phyloP scores from a whole-genome alignment of 2,888 invertebrate species.

The Choristoneura rosaceana region DNA sequence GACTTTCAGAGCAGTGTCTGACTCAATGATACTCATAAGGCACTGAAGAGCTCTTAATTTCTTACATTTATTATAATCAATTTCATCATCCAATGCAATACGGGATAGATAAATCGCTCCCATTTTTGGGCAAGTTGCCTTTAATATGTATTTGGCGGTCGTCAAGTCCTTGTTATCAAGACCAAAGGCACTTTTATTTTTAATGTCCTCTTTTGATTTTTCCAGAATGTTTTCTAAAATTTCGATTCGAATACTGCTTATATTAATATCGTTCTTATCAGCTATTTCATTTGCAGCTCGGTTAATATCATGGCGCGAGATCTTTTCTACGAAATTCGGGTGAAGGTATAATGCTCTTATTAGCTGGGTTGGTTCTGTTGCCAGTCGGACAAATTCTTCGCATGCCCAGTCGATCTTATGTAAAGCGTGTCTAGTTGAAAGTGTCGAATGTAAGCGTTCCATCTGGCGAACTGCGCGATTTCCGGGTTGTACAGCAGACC shows the following conservation, averaged over 20 bases:
- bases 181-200: conserved; percentile 57
- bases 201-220: conserved; percentile 61
- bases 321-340: conserved; percentile 74
- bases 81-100: conserved; percentile 79
- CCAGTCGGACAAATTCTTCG: conserved; percentile 75
- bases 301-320: conserved; percentile 75
- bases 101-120: conserved; percentile 80
- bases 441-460: conserved; percentile 76
- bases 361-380: conserved; percentile 78
- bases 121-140: conserved; percentile 82
- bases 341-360: conserved; percentile 78
- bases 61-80: conserved; percentile 76
- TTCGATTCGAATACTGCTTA: conserved; percentile 78
- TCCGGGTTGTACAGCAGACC: conserved; percentile 79
- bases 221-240: conserved; percentile 78
- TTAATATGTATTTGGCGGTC: conserved; percentile 80
- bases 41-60: conserved; percentile 81
- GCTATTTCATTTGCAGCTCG: conserved; percentile 81
- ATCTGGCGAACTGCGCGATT: conserved; percentile 80
- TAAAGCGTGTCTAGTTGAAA: conserved; percentile 79
- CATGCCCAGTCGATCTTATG: conserved; percentile 80
- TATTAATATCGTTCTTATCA: conserved; percentile 79
- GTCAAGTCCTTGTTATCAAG: conserved; percentile 71
- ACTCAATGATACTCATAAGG: conserved; percentile 77
- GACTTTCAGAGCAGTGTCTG: conserved; percentile 78